Conservation (phyloP, 1,140 invertebrate species). For the Drosophila orena region DNA sequence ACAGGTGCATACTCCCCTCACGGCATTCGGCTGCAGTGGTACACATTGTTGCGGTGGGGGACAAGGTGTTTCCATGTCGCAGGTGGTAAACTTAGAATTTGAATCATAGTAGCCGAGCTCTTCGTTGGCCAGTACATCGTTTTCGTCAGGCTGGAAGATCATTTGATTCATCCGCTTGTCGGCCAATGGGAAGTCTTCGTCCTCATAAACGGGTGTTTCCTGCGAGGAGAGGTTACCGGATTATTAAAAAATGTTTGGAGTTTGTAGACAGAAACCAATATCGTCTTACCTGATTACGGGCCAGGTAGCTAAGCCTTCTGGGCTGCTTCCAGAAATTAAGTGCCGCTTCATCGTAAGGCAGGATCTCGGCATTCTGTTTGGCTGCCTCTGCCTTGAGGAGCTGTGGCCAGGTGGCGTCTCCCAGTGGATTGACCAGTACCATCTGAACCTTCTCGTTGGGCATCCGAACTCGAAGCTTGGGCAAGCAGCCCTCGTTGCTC, state of each 20-base stretch:
- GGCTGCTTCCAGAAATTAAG: slow-evolving; percentile 81
- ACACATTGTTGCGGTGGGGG: slow-evolving; percentile 89
- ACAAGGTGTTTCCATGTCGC: slow-evolving; percentile 86
- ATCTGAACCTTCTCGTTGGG: slow-evolving; percentile 88
- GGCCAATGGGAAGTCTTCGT: slow-evolving; percentile 73
- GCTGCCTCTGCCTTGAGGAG: slow-evolving; percentile 80
- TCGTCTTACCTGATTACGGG: slow-evolving; percentile 46
- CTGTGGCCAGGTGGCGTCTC: slow-evolving; percentile 85
- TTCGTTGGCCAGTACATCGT: slow-evolving; percentile 83
- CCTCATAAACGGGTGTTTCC: slow-evolving; percentile 70
- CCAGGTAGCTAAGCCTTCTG: slow-evolving; percentile 51
- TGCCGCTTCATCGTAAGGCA: slow-evolving; percentile 57
- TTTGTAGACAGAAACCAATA: neutral
- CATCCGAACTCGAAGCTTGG: slow-evolving; percentile 86
- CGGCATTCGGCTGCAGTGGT: slow-evolving; percentile 86
- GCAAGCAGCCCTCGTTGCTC: slow-evolving; percentile 89
- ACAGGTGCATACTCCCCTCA: slow-evolving; percentile 90
- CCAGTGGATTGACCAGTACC: slow-evolving; percentile 91
- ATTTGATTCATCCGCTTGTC: slow-evolving; percentile 80
- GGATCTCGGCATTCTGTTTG: slow-evolving; percentile 55
- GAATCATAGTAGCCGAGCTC: slow-evolving; percentile 68
- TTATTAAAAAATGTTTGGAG: neutral
- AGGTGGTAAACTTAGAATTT: slow-evolving; percentile 78
- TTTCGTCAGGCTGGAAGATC: slow-evolving; percentile 82
- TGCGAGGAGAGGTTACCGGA: neutral